These are phyloP conservation scores for Maniola hyperantus DNA, from an alignment of 2,888 invertebrate genomes.

Conservation along the genomic window DNA sequence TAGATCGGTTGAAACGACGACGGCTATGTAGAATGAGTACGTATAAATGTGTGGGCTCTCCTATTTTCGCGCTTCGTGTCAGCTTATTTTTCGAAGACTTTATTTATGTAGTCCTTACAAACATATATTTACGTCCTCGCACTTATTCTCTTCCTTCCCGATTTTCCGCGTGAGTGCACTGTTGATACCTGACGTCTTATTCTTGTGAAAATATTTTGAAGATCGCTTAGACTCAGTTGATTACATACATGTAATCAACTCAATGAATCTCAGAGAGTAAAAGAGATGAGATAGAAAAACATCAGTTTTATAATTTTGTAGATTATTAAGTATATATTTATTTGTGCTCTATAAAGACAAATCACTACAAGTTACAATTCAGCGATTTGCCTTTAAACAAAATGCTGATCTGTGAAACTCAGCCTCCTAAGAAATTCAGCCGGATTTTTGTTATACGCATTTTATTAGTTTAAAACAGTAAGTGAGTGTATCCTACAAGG, in stretches of 20 bases:
- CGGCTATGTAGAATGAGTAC: no score
- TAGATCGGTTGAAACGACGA: no score
- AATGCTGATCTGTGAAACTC: no score
- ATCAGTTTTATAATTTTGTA: no score
- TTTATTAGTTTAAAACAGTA: constrained; percentile 2
- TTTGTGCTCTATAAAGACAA: no score
- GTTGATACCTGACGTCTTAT: constrained; percentile 5
- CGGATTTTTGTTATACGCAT: not conserved
- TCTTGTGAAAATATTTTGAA: not conserved
- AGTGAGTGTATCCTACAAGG: constrained; percentile 12
- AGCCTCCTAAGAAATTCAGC: no score
- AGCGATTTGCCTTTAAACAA: no score
- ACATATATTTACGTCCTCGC: constrained; percentile 19
- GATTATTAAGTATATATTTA: no score
- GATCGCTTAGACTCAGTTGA: not conserved
- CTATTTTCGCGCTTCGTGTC: constrained; percentile 12
- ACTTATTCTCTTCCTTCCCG: constrained; percentile 20
- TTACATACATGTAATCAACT: not conserved
- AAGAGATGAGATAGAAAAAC: no score
- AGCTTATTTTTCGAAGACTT: constrained; percentile 24
- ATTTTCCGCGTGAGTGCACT: constrained; percentile 12
- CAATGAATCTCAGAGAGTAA: no score
- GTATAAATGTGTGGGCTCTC: not conserved
- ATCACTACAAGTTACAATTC: no score
- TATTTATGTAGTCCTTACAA: constrained; percentile 13